phyloP scores from a whole-genome alignment of 2,113 vertebrate species.

The Echinops telfairi region DNA sequence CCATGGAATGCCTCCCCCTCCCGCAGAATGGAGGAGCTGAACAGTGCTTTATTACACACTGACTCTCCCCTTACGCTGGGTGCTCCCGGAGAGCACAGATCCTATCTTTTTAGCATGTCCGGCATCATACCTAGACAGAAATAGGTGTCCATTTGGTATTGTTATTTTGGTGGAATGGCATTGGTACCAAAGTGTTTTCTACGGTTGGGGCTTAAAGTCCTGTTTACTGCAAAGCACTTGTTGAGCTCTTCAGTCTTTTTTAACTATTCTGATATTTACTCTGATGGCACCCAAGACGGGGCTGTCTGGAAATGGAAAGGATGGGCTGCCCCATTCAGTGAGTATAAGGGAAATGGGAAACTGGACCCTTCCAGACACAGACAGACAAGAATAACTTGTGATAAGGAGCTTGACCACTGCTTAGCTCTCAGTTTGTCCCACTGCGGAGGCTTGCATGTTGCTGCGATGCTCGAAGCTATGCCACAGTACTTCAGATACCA shows the following conservation, averaged over 20 bases:
- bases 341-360: not conserved
- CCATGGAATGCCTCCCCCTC: not conserved
- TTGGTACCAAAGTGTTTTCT: slow-evolving; percentile 34
- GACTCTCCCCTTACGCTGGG: not conserved
- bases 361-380: not conserved
- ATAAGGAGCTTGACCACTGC: not conserved
- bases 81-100: not conserved
- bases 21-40: not conserved
- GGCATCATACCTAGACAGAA: not conserved
- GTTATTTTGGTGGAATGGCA: slow-evolving; percentile 6
- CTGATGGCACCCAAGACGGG: not conserved
- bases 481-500: no score
- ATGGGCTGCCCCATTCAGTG: not conserved
- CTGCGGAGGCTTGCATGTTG: no score
- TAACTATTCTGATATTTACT: not conserved
- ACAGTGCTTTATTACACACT: not conserved
- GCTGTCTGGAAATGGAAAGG: not conserved
- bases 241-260: not conserved
- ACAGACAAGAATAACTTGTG: slow-evolving; percentile 34
- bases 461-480: no score
- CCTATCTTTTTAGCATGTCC: slow-evolving; percentile 15
- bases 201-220: slow-evolving; percentile 4
- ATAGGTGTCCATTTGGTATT: slow-evolving; percentile 15
- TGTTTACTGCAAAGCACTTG: slow-evolving; percentile 20
- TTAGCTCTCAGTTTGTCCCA: no score